Evolutionary conservation across 2,888 invertebrate species (phyloP).

Genomic region (Metalampra italica): DNA sequence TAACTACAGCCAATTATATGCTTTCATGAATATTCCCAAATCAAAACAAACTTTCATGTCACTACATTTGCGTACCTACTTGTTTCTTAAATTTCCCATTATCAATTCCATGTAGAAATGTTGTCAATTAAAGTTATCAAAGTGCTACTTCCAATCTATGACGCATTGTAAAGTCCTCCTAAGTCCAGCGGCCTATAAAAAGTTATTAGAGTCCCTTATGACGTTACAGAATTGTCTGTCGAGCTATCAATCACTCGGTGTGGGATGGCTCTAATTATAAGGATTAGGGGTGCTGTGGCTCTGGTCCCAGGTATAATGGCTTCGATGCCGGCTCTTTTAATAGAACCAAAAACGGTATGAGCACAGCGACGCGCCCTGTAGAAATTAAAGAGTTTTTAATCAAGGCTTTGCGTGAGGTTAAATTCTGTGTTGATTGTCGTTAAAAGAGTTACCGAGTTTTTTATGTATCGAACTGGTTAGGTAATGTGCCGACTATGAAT

Average conservation of each 20-base stretch:
- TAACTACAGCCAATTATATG: too few species aligned
- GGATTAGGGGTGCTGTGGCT: conserved; percentile 57
- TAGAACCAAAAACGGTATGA: conserved; percentile 39
- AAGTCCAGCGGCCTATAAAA: conserved; percentile 33
- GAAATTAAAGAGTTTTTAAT: conserved; percentile 55
- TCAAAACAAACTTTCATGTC: too few species aligned
- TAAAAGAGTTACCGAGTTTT: background rate
- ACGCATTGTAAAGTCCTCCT: conserved; percentile 3
- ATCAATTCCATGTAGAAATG: too few species aligned
- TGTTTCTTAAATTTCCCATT: too few species aligned
- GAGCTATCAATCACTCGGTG: conserved; percentile 68
- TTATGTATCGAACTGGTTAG: too few species aligned
- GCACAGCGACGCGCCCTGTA: conserved; percentile 25
- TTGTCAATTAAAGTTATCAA: too few species aligned
- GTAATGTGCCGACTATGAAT: too few species aligned
- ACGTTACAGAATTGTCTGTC: conserved; percentile 37
- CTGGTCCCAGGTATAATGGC: conserved; percentile 56
- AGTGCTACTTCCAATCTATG: background rate
- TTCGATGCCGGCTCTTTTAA: conserved; percentile 40
- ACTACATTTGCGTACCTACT: too few species aligned
- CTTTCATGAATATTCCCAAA: too few species aligned
- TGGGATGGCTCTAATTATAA: conserved; percentile 73
- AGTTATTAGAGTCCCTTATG: conserved; percentile 68
- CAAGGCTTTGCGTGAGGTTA: conserved; percentile 15
- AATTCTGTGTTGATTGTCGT: background rate